These are phyloP conservation scores for Tetragnatha montana DNA, from an alignment of 2,888 invertebrate species.

Conservation along the genomic window DNA sequence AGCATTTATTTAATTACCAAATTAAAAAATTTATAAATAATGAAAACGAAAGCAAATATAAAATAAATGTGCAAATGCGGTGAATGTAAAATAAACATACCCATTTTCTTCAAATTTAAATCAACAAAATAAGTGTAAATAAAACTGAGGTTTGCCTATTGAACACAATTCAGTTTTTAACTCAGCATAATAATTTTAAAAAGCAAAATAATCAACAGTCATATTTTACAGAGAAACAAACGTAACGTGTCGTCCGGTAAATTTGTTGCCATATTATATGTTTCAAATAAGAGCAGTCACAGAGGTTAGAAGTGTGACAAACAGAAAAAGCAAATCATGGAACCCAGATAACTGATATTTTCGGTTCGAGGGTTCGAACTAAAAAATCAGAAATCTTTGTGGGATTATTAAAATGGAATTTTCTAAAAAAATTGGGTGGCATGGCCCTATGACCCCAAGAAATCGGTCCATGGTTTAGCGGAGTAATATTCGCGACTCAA, in stretches of 20 bases:
- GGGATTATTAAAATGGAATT: too few relatives aligned
- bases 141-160: not conserved
- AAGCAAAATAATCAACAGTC: slow-evolving; percentile 1
- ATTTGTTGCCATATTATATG: not conserved
- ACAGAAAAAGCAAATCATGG: too few relatives aligned
- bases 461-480: too few relatives aligned
- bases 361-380: too few relatives aligned
- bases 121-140: not conserved
- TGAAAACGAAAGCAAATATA: not conserved
- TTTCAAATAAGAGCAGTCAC: too few relatives aligned
- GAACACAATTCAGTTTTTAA: not conserved
- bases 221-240: not conserved
- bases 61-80: not conserved
- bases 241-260: not conserved
- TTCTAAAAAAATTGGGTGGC: too few relatives aligned
- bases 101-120: not conserved
- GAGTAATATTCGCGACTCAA: too few relatives aligned
- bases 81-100: not conserved
- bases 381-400: too few relatives aligned
- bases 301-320: too few relatives aligned
- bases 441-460: too few relatives aligned
- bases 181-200: not conserved
- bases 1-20: not conserved
- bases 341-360: too few relatives aligned
- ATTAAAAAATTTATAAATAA: not conserved